Evolutionary conservation across 1,140 invertebrate species (phyloP).

Genomic region (Ruditapes philippinarum): DNA sequence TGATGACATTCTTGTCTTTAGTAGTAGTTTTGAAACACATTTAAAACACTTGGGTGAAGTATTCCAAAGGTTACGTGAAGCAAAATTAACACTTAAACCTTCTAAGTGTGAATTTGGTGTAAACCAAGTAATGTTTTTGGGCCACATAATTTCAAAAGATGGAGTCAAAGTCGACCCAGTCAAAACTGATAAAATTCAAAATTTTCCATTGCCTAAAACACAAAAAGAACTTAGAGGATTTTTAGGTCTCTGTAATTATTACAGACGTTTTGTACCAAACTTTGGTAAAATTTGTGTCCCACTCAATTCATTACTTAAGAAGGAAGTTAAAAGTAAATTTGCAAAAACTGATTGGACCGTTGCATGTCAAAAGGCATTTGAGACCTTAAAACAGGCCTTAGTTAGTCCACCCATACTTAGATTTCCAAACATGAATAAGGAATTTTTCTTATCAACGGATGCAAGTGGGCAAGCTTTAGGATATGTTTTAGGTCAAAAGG

Average conservation of each 20-base stretch:
- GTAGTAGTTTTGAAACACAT: slow-evolving; percentile 63
- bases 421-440: slow-evolving; percentile 68
- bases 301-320: slow-evolving; percentile 76
- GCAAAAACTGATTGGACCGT: slow-evolving; percentile 62
- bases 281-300: slow-evolving; percentile 81
- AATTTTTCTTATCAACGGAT: slow-evolving; percentile 74
- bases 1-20: slow-evolving; percentile 73
- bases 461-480: slow-evolving; percentile 73
- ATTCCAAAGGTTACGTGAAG: slow-evolving; percentile 66
- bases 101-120: slow-evolving; percentile 63
- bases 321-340: slow-evolving; percentile 42
- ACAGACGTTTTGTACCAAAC: slow-evolving; percentile 83
- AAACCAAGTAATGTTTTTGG: slow-evolving; percentile 55
- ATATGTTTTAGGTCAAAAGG: slow-evolving; percentile 78
- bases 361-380: slow-evolving; percentile 68
- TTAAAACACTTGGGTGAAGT: slow-evolving; percentile 67
- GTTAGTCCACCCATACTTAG: slow-evolving; percentile 67
- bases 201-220: slow-evolving; percentile 72
- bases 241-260: slow-evolving; percentile 86
- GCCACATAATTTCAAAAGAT: slow-evolving; percentile 66
- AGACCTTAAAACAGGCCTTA: slow-evolving; percentile 70
- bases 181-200: slow-evolving; percentile 42
- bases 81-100: slow-evolving; percentile 59
- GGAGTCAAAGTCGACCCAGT: slow-evolving; percentile 57
- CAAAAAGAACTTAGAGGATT: slow-evolving; percentile 85